Evolutionary conservation across 2,797 vertebrate genomes (phyloP).

Genomic region (Botia kubotai): DNA sequence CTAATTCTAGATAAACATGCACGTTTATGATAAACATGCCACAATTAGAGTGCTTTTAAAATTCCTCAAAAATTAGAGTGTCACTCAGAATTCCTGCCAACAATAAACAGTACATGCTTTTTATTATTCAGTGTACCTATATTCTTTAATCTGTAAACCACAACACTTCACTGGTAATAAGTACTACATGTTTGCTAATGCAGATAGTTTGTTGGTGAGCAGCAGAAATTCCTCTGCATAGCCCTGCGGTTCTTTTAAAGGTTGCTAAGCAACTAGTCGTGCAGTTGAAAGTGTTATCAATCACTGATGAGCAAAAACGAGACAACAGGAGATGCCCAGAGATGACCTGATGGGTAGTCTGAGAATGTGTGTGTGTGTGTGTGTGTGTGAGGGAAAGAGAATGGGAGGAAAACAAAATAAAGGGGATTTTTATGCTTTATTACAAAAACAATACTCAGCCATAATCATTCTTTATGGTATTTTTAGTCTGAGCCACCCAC

Average conservation of each 20-base stretch:
- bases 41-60: not conserved
- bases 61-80: no score
- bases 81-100: not conserved
- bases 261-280: conserved; percentile 69
- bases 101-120: not conserved
- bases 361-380: conserved; percentile 21
- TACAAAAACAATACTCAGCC: not conserved
- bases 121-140: not conserved
- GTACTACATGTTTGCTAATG: conserved; percentile 8
- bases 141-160: not conserved
- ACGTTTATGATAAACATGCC: not conserved
- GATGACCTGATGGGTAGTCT: conserved; percentile 49
- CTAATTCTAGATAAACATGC: no score
- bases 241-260: conserved; percentile 59
- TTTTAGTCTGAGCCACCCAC: conserved; percentile 1
- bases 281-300: conserved; percentile 59
- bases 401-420: not conserved
- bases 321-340: conserved; percentile 45
- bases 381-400: not conserved
- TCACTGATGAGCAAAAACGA: conserved; percentile 47
- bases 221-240: conserved; percentile 53
- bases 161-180: conserved; percentile 5
- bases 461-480: not conserved
- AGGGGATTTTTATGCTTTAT: not conserved
- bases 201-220: conserved; percentile 41